Conservation (phyloP, 2,113 vertebrate species). For the Siniperca knerii region DNA sequence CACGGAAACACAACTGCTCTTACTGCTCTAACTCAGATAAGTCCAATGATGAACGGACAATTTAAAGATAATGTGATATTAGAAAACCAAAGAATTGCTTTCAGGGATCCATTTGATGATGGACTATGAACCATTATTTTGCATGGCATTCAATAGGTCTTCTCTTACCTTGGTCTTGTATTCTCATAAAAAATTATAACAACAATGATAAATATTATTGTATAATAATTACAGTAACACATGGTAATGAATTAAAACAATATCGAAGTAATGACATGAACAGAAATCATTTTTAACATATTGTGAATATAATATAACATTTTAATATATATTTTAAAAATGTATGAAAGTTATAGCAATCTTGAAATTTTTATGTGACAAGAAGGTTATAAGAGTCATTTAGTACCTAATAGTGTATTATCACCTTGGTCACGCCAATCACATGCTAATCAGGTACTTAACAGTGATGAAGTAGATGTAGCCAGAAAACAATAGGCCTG, state of each 20-base stretch:
- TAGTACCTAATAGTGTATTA: neutral
- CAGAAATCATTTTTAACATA: too few relatives aligned
- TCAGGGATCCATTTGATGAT: neutral
- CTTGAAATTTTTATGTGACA: neutral
- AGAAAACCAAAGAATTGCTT: neutral
- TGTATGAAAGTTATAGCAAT: neutral
- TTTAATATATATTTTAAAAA: neutral
- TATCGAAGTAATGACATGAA: neutral
- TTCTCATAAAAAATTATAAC: neutral
- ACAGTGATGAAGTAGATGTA: too few relatives aligned
- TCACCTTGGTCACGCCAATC: too few relatives aligned
- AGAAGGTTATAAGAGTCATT: neutral
- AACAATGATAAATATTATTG: neutral
- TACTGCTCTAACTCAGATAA: neutral
- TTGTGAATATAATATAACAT: too few relatives aligned
- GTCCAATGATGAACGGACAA: neutral
- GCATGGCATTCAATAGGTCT: neutral
- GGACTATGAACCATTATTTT: constrained; percentile 2
- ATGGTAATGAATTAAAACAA: neutral
- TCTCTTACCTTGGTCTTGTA: neutral
- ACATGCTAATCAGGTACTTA: too few relatives aligned
- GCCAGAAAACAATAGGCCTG: too few relatives aligned
- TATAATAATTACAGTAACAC: neutral
- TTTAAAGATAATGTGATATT: neutral
- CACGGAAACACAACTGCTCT: neutral